Evolutionary conservation across 1,140 invertebrate species (phyloP).

Genomic region (Samia ricini): DNA sequence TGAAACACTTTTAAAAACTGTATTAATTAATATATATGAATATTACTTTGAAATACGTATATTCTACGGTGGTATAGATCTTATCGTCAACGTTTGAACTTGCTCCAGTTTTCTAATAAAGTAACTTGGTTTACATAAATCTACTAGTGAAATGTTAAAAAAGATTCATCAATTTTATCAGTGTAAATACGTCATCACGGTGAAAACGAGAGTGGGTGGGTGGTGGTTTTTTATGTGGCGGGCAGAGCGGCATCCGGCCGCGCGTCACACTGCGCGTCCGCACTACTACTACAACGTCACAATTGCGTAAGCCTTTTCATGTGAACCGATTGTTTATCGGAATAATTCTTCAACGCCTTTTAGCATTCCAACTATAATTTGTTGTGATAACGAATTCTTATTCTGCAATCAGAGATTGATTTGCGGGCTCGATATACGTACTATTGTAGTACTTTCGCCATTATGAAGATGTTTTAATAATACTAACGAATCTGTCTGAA

Average conservation of each 20-base stretch:
- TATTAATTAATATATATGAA: no score
- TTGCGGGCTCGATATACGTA: not conserved
- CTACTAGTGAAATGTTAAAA: conserved; percentile 12
- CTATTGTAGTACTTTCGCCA: not conserved
- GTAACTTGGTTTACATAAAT: conserved; percentile 9
- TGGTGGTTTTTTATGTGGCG: conserved; percentile 23
- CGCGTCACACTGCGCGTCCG: conserved; percentile 29
- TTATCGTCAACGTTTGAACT: no score
- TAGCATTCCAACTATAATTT: conserved; percentile 14
- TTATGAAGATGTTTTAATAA: not conserved
- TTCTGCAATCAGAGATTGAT: not conserved
- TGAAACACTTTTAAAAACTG: no score
- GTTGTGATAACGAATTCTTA: conserved; percentile 1
- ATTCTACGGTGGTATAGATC: no score
- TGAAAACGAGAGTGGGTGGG: conserved; percentile 46
- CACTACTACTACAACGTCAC: conserved; percentile 22
- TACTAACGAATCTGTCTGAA: not conserved
- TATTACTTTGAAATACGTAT: no score
- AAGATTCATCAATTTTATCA: conserved; percentile 31
- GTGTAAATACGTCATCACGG: conserved; percentile 30
- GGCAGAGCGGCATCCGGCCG: conserved; percentile 20
- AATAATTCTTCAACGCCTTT: conserved; percentile 24
- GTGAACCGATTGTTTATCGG: conserved; percentile 25
- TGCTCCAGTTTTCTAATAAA: no score
- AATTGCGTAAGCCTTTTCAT: conserved; percentile 26